Base-by-base conservation (phyloP, 1,140 invertebrate genomes). In the Hesperophylax magnus region DNA sequence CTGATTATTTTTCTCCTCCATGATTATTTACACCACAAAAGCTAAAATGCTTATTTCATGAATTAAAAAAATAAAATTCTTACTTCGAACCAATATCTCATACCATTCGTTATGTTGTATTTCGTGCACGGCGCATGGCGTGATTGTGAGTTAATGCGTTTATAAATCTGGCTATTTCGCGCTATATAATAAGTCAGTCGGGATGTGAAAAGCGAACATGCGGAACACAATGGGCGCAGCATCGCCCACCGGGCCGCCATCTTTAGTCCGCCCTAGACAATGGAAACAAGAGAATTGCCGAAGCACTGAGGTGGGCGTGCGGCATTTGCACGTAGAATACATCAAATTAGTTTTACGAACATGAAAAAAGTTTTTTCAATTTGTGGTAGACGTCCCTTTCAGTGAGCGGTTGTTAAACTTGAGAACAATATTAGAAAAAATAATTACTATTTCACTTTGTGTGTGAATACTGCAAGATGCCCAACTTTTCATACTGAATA, bases 281-380 rank as follows among this genome's bases (percentile, higher is more conserved):
- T 69, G 65, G 31, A 31, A 67, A 69, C 65, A 17, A 61, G 65
- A 17, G 65, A 69, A 17, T 39, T 69, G 39, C n/a, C 31, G 34
- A 31, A 65, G 31, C 31, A 2, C 31, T 69, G 65, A 69, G n/a
- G 65, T 69, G 65, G 65, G 65, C 65, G 65, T 39, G 3, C 8
- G 3, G 34, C 34, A 39, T 39, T 39, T 39, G 34, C 9, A 39
- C 34, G 34, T 39, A 39, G 15, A n/a, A n/a, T 69, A 69, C 65
- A 69, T 69, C 65, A 69, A 69, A 69, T 69, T 69, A 69, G 15
- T 69, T 39, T 69, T 69, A 47, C 17, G 65, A 17, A 7, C n/a
- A 17, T n/a, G 4, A 17, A 69, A n/a, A 69, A 69, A 69, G 7
- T 31, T 69, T 39, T 34, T 31, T 18, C 27, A 18, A 31, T 31